Conservation (phyloP, 2,888 invertebrate species). For the Pyrrhia umbra region DNA sequence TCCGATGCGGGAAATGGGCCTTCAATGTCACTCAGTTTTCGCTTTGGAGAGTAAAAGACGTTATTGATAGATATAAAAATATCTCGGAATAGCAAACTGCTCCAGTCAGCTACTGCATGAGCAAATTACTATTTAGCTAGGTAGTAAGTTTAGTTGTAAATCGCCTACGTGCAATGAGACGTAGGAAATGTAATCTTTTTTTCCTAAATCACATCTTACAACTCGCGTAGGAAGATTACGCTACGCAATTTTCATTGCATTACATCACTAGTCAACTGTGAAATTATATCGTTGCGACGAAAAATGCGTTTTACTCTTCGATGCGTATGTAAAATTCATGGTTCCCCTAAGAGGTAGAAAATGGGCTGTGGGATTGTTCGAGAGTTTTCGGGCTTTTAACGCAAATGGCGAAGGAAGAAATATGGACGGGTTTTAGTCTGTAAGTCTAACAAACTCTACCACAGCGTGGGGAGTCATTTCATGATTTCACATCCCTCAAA, state of each 20-base stretch:
- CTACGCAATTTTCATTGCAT: slow-evolving; percentile 14
- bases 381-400: too few species aligned
- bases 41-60: slow-evolving; percentile 12
- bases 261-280: slow-evolving; percentile 18
- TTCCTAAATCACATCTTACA: slow-evolving; percentile 27
- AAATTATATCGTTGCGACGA: slow-evolving; percentile 32
- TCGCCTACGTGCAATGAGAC: slow-evolving; percentile 17
- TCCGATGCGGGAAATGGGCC: slow-evolving; percentile 37
- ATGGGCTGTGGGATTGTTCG: too few species aligned
- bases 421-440: too few species aligned
- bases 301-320: slow-evolving; percentile 24
- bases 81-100: slow-evolving; percentile 12
- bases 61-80: slow-evolving; percentile 26
- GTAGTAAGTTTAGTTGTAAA: neutral
- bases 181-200: slow-evolving; percentile 33
- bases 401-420: too few species aligned
- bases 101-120: slow-evolving; percentile 1
- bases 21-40: slow-evolving; percentile 51
- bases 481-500: too few species aligned
- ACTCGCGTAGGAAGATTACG: slow-evolving; percentile 32
- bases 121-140: neutral
- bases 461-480: too few species aligned
- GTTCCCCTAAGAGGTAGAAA: neutral
- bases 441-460: too few species aligned
- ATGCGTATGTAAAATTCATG: slow-evolving; percentile 19